Base-by-base conservation (phyloP, 2,113 vertebrate species). In the Cinclus cinclus region DNA sequence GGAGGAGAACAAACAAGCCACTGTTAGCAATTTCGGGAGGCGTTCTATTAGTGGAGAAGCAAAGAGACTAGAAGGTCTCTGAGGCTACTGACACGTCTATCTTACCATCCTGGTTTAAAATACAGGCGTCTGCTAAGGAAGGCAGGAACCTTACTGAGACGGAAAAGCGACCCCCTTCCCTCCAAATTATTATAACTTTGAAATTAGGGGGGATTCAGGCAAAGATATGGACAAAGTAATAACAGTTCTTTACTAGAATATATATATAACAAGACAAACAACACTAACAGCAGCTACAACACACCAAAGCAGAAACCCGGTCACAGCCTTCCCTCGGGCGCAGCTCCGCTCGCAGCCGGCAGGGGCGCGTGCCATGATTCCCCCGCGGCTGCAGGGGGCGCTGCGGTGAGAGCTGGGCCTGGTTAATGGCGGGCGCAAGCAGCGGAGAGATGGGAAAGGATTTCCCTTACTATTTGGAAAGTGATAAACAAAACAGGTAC, bases 281-380 rank as follows among this genome's bases (percentile, higher is more conserved):
- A 37, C 20, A 73, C 2, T 15, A 71, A 31, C 37, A 13, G 20
- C 25, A 21, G 47, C 21, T 71, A 25, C 67, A 44, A 8, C 27
- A 25, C 71, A 71, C 16, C 52, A n/a, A 53, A 25, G 10, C 16
- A 24, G 67, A 25, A 47, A 11, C 31, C 8, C 46, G 8, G 8
- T 2, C 1, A 4, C 35, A 19, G 30, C 31, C 15, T 0, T 8
- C 44, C 3, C 44, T 12, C 1, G 1, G 44, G 30, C 3, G 4
- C 44, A 19, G 37, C 10, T 25, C 3, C 4, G 0, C 7, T 1
- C 31, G 17, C 21, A 2, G 67, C 31, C 56, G 2, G 21, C 39
- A 53, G 68, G 56, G 56, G 47, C 17, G 20, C 67, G 8, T 35
- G 56, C 16, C 0, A 8, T 52, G 37, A 20, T 8, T 35, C 31